Evolutionary conservation across 2,113 vertebrate genomes (phyloP).

Genomic region (Cercopithecus mona): DNA sequence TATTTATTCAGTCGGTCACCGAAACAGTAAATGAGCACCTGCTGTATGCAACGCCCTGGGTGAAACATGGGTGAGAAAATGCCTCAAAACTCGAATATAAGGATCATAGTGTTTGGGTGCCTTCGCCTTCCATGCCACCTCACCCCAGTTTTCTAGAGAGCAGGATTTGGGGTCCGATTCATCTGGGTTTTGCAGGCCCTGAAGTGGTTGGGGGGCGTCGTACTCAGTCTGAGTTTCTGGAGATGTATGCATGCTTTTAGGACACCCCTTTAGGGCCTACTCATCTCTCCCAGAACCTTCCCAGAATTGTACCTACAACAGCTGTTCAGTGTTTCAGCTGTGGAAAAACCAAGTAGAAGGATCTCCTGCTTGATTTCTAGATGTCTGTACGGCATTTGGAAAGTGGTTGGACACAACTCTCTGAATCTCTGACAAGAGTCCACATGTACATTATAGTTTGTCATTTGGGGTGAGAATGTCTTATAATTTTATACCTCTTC

Average conservation of each 20-base stretch:
- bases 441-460: constrained; percentile 68
- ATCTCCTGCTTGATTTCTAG: background rate
- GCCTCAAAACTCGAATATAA: background rate
- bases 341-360: background rate
- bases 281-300: background rate
- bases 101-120: background rate
- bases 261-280: background rate
- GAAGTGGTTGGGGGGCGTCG: background rate
- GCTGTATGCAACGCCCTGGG: background rate
- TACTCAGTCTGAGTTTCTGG: background rate
- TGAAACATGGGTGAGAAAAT: background rate
- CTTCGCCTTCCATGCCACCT: background rate
- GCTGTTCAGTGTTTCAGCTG: background rate
- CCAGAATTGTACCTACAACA: background rate
- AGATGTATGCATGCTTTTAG: background rate
- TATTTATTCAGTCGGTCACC: background rate
- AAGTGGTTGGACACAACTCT: background rate
- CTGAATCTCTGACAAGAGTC: constrained; percentile 54
- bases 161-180: background rate
- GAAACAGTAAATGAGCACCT: background rate
- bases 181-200: background rate
- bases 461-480: background rate
- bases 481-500: constrained; percentile 10
- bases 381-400: background rate
- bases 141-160: background rate